Base-by-base conservation (phyloP, 2,113 vertebrate genomes). In the Greenwoodochromis staneri region DNA sequence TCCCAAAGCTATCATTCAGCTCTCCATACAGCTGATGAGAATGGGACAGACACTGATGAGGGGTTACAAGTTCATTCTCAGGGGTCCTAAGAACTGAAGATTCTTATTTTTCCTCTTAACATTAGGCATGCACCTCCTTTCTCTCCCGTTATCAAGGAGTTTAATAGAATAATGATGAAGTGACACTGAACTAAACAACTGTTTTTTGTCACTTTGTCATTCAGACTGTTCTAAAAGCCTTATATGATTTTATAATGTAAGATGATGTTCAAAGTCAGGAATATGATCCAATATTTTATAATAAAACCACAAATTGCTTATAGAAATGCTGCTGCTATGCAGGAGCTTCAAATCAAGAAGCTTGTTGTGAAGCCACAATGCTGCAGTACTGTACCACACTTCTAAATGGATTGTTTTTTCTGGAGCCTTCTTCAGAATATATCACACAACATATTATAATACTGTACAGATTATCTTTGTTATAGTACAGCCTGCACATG, bases 1-100 rank as follows among this genome's bases (percentile, higher is more conserved):
- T 76, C 83, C 81, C 88, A 86, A 38, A 83, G 69, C 53, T 29
- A 80, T 57, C 40, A 85, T 86, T 93, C 61, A 90, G 19, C 19
- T 55, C 38, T 6, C 9, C 7, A 3, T 21, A 59, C 61, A 80
- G 27, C 36, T 29, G 47, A 49, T 57, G 51, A 4, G 21, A 8
- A 9, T 54, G 16, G 27, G 38, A 71, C 38, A 71, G n/a, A 42
- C 36, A 42, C 66, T 71, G 66, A 4, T 53, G 7, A 14, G 36
- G 66, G 36, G 36, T 40, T 21, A 42, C 12, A 40, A 71, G n/a
- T 6, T 42, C 13, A 71, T 71, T 71, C 36, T 71, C 36, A 71
- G 36, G n/a, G 36, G 34, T 69, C 59, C 9, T 34, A 63, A 63
- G 59, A 34, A 63, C 59, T 19, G 16, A 63, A 34, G 29, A 34